Conservation (phyloP, 2,113 vertebrate species). For the Mormoops blainvillei region DNA sequence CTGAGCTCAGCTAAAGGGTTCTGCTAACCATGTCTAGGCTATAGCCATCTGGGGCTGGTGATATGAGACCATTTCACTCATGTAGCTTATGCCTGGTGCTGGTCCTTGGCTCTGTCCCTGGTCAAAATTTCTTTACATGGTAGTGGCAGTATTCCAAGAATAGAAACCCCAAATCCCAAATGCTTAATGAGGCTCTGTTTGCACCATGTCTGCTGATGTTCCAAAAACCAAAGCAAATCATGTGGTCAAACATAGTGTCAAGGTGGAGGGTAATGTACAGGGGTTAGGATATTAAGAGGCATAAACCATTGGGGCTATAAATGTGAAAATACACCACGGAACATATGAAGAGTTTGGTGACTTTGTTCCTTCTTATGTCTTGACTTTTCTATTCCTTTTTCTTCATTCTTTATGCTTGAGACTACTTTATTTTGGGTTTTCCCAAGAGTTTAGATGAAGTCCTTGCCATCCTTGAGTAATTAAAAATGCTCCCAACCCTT, state of each 20-base stretch:
- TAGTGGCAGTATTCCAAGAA: neutral
- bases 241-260: no score
- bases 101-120: neutral
- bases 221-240: neutral
- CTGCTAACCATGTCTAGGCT: neutral
- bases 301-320: neutral
- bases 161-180: neutral
- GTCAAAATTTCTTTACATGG: neutral
- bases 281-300: neutral
- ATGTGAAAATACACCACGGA: neutral
- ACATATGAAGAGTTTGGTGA: neutral
- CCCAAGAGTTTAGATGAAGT: neutral
- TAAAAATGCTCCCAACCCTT: neutral
- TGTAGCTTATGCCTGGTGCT: neutral
- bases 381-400: neutral
- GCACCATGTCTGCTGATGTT: neutral
- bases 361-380: neutral
- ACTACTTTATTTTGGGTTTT: neutral
- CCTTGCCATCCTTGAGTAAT: neutral
- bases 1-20: neutral
- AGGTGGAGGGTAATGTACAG: neutral
- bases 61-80: neutral
- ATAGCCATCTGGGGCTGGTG: neutral
- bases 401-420: neutral
- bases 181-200: neutral